phyloP scores from a whole-genome alignment of 2,888 invertebrate genomes.

The Carpatolechia fugitivella region DNA sequence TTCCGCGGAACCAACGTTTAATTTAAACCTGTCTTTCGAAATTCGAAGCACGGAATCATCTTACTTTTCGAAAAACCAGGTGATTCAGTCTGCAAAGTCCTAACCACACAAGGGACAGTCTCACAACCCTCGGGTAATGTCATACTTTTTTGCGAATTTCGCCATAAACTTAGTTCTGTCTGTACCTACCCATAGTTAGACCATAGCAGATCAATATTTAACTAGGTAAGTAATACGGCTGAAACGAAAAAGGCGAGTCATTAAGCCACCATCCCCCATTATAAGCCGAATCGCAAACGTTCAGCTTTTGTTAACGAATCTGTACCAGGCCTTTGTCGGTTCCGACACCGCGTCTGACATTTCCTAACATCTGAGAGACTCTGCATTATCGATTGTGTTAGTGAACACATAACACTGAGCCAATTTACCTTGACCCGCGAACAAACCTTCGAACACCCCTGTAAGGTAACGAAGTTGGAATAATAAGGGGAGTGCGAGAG shows the following conservation, averaged over 20 bases:
- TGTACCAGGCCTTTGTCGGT: slow-evolving; percentile 46
- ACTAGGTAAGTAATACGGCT: background rate
- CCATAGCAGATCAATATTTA: background rate
- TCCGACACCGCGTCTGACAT: slow-evolving; percentile 70
- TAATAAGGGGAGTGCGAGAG: slow-evolving; percentile 37
- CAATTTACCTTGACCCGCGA: slow-evolving; percentile 41
- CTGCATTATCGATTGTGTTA: slow-evolving; percentile 76
- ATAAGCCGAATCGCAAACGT: background rate
- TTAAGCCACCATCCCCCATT: background rate
- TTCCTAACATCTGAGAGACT: slow-evolving; percentile 54
- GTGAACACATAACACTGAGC: slow-evolving; percentile 50
- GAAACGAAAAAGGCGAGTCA: background rate
- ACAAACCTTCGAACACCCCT: background rate
- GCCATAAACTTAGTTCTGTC: too few relatives aligned
- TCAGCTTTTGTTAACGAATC: slow-evolving; percentile 32
- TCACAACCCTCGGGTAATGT: too few relatives aligned
- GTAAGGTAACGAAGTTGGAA: background rate
- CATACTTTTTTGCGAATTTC: too few relatives aligned
- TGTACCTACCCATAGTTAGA: too few relatives aligned
- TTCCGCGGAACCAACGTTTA: too few relatives aligned
- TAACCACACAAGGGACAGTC: too few relatives aligned
- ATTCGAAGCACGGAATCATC: too few relatives aligned
- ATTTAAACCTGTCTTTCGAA: too few relatives aligned
- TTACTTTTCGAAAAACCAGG: too few relatives aligned
- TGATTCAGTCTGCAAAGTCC: too few relatives aligned